phyloP scores from a whole-genome alignment of 2,113 vertebrate species.

The Limanda limanda region DNA sequence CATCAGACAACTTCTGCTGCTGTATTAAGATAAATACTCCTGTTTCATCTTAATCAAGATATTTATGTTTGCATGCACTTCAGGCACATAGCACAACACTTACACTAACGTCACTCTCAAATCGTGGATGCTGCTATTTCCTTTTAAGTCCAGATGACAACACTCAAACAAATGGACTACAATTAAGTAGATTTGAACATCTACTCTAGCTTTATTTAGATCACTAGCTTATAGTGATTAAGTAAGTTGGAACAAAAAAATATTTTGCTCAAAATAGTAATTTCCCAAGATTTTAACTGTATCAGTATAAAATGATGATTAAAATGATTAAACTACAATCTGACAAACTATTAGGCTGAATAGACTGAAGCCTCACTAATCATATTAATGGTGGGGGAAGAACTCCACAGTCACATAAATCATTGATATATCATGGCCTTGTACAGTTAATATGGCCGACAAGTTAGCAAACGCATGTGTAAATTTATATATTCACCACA shows the following conservation, averaged over 20 bases:
- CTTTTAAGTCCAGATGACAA: constrained; percentile 7
- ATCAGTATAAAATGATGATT: background rate
- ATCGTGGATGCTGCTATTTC: background rate
- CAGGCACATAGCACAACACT: background rate
- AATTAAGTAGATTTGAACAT: background rate
- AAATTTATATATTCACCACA: too few relatives aligned
- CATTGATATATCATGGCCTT: too few relatives aligned
- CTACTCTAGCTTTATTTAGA: background rate
- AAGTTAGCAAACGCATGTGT: too few relatives aligned
- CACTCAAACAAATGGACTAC: constrained; percentile 23
- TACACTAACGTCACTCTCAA: background rate
- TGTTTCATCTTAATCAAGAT: constrained; percentile 28
- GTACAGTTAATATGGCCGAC: too few relatives aligned
- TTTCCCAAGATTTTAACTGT: background rate
- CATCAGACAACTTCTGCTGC: constrained; percentile 38
- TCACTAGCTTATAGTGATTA: background rate
- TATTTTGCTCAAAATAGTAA: background rate
- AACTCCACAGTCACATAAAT: too few relatives aligned
- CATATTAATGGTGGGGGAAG: too few relatives aligned
- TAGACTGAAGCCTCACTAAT: too few relatives aligned
- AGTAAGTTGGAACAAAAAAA: background rate
- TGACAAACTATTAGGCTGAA: too few relatives aligned
- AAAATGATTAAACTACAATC: too few relatives aligned
- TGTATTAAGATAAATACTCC: background rate
- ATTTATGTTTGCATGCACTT: constrained; percentile 3